These are phyloP conservation scores for Urocitellus parryii DNA, from an alignment of 2,113 vertebrate species.

Conservation along the genomic window DNA sequence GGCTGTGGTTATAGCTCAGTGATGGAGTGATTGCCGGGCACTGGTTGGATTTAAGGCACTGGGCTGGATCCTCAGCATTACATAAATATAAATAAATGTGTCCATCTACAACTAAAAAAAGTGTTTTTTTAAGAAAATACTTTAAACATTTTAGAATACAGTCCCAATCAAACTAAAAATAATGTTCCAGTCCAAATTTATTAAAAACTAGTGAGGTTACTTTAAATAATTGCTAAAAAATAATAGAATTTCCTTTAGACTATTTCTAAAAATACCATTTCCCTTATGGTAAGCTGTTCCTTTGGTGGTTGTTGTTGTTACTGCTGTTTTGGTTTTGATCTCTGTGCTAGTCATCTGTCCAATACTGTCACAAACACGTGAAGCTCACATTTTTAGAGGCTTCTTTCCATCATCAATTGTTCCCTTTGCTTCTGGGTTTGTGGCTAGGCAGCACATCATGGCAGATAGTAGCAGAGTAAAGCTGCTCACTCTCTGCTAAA, in stretches of 20 bases:
- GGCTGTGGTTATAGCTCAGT: too few species aligned
- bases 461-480: not conserved
- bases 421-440: not conserved
- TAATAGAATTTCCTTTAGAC: not conserved
- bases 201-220: not conserved
- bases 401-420: not conserved
- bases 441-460: not conserved
- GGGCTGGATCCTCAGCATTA: too few species aligned
- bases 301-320: rapidly evolving
- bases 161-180: not conserved
- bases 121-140: too few species aligned
- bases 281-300: not conserved
- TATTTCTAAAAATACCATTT: not conserved
- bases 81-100: too few species aligned
- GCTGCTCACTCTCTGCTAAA: not conserved
- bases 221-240: not conserved
- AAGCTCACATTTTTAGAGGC: not conserved
- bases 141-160: not conserved
- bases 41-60: too few species aligned
- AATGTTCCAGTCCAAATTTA: not conserved
- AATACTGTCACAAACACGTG: not conserved
- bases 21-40: too few species aligned
- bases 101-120: too few species aligned
- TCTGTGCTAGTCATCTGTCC: not conserved
- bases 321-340: not conserved